Base-by-base conservation (phyloP, 1,140 invertebrate genomes). In the Aphaenogaster rudis region DNA sequence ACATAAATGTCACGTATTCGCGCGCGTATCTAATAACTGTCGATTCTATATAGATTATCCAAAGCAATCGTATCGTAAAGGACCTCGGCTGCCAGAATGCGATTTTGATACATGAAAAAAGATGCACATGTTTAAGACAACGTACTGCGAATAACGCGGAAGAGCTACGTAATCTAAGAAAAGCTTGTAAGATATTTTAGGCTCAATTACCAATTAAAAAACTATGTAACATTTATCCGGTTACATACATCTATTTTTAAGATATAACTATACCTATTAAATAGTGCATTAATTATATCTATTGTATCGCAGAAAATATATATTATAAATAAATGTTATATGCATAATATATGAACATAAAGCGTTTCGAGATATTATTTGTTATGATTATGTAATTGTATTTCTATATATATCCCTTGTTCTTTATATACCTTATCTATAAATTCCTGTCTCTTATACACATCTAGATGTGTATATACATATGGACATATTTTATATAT, bases 181-280 rank as follows among this genome's bases (percentile, higher is more conserved):
- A 84, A 84, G n/a, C n/a, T 59, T 84, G 69, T 76, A 84, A 84
- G 72, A 84, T 84, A 81, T n/a, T 71, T 59, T 81, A 84, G 69
- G 48, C n/a, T 61, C 48, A 39, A 84, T 33, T 76, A 39, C 8
- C 17, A 63, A 39, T 8, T 61, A 0, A 36, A 28, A 39, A 28
- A 6, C 28, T 84, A 61, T 84, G n/a, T 63, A 76, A 74, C 9
- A 61, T 69, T 48, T 4, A 52, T 54, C 33, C 11, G 2, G 0
- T 72, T 42, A 13, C 11, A 50, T 33, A 21, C 4, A 48, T 61
- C 45, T 50, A 61, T 13, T 74, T 74, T 61, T 61, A 76, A 76
- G 6, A 48, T 7, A 17, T 66, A 52, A 64, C 36, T 66, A 66
- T 67, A 48, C 0, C 42, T 61, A 74, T 50, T 61, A 82, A 82